These are phyloP conservation scores for Rhingia rostrata DNA, from an alignment of 2,888 invertebrate genomes.

Conservation along the genomic window DNA sequence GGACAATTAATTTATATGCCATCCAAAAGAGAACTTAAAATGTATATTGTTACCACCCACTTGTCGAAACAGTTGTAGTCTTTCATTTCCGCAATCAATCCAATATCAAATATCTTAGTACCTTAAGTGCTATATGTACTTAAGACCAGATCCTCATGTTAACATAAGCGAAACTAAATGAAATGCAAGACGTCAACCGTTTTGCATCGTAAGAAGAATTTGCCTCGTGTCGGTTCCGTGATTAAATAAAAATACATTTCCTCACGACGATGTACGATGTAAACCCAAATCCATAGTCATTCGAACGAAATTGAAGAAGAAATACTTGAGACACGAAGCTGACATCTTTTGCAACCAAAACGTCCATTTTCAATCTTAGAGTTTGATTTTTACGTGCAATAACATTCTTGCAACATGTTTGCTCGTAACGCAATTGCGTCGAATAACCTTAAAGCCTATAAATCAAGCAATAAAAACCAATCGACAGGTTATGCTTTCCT, in stretches of 20 bases:
- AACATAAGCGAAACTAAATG: too few relatives aligned
- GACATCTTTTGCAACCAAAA: not conserved
- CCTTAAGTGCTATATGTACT: too few relatives aligned
- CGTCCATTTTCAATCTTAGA: constrained; percentile 1
- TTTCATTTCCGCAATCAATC: too few relatives aligned
- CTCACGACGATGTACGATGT: not conserved
- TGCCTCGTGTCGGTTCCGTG: constrained; percentile 5
- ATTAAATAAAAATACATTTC: constrained; percentile 8
- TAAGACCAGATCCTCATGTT: too few relatives aligned
- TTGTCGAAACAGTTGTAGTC: too few relatives aligned
- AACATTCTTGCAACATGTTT: constrained; percentile 27
- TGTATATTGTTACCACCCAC: too few relatives aligned
- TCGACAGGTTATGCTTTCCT: constrained; percentile 54
- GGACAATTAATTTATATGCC: too few relatives aligned
- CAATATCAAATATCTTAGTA: too few relatives aligned
- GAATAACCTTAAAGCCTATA: constrained; percentile 24
- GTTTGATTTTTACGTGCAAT: constrained; percentile 35
- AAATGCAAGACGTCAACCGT: not conserved
- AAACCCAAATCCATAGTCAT: constrained; percentile 30
- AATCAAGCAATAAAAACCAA: constrained; percentile 56
- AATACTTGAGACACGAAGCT: constrained; percentile 35
- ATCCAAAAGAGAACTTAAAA: too few relatives aligned
- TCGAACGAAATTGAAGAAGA: constrained; percentile 35
- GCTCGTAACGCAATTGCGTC: constrained; percentile 9
- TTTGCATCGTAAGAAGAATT: constrained; percentile 6